Evolutionary conservation across 2,888 invertebrate species (phyloP).

Genomic region (Drosophila phalerata): DNA sequence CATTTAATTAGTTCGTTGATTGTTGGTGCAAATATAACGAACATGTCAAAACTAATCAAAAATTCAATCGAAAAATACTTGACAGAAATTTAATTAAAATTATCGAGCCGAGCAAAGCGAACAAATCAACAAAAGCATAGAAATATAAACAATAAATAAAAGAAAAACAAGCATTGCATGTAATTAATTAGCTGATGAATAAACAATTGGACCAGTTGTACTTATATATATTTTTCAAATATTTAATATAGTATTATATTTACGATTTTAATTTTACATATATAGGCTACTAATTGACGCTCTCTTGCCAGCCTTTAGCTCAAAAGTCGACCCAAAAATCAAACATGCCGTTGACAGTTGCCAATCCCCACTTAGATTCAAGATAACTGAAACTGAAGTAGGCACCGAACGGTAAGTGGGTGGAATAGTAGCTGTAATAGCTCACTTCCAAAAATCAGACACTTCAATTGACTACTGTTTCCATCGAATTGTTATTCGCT

Average conservation of each 20-base stretch:
- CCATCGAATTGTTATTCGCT: background rate
- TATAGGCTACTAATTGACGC: conserved; percentile 48
- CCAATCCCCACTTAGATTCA: conserved; percentile 23
- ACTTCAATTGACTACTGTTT: conserved; percentile 49
- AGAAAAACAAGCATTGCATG: conserved; percentile 39
- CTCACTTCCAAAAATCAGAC: conserved; percentile 31
- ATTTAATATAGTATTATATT: background rate
- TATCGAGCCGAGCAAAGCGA: conserved; percentile 44
- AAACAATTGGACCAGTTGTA: conserved; percentile 53
- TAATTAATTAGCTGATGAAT: conserved; percentile 68
- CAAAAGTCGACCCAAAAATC: conserved; percentile 3
- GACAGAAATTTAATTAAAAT: conserved; percentile 72
- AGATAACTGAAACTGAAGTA: conserved; percentile 47
- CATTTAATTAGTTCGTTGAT: conserved; percentile 76
- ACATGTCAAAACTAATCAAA: conserved; percentile 71
- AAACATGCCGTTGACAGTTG: conserved; percentile 18
- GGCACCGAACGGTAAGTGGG: conserved; percentile 48
- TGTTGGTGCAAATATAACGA: conserved; percentile 60
- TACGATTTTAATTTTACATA: background rate
- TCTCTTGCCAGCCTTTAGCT: conserved; percentile 18
- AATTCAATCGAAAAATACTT: conserved; percentile 67
- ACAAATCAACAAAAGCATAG: conserved; percentile 53
- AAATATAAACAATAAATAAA: conserved; percentile 42
- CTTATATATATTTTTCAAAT: conserved; percentile 1
- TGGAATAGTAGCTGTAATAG: conserved; percentile 40